Conservation (phyloP, 2,888 invertebrate genomes). For the Amaurobius ferox region DNA sequence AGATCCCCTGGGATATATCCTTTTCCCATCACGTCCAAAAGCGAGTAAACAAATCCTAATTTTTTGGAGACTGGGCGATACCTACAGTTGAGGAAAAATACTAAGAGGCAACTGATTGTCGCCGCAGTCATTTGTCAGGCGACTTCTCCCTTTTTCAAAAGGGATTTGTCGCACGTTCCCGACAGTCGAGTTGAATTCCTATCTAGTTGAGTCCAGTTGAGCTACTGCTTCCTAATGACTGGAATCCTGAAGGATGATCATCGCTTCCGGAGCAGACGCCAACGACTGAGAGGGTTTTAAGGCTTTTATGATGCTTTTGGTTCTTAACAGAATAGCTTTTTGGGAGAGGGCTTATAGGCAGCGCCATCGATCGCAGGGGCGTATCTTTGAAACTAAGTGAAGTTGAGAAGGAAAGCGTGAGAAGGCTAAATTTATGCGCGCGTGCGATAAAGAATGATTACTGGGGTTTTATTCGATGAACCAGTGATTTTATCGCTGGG, state of each 20-base stretch:
- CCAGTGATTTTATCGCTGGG: no score
- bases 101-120: constrained; percentile 7
- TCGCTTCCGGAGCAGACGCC: constrained; percentile 42
- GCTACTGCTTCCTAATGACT: constrained; percentile 33
- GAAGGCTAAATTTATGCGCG: no score
- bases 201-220: background rate
- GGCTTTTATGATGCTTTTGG: constrained; percentile 16
- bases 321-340: constrained; percentile 18
- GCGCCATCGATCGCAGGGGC: background rate
- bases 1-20: background rate
- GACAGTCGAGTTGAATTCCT: background rate
- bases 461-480: no score
- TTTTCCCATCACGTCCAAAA: constrained; percentile 45
- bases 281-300: constrained; percentile 12
- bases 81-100: constrained; percentile 1
- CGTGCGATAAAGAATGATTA: no score
- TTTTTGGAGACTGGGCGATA: background rate
- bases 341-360: constrained; percentile 2
- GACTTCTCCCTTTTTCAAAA: background rate
- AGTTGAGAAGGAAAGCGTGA: no score
- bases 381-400: background rate
- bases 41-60: constrained; percentile 66
- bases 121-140: background rate
- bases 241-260: constrained; percentile 70
- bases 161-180: constrained; percentile 35